Percentiles rank a stretch among this genome's conserved stretches.
Evolutionary conservation across 2,113 vertebrate genomes (phyloP).

Genomic region (Phalacrocorax aristotelis): DNA sequence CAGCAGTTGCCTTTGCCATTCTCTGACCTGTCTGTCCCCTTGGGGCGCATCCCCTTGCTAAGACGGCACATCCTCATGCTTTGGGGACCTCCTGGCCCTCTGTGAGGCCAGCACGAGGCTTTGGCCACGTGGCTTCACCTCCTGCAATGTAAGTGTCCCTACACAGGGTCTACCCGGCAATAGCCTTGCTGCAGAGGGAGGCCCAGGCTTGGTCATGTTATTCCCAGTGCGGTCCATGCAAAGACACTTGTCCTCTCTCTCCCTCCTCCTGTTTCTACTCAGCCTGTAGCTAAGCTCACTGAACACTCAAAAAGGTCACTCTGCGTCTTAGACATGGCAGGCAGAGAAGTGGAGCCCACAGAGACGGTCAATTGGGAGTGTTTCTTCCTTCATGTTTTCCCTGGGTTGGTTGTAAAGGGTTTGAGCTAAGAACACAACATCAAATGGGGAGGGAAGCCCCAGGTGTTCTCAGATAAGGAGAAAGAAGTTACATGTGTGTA

Average conservation of each 20-base stretch:
- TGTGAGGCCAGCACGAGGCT: not conserved
- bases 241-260: not conserved
- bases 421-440: not conserved
- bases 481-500: fast-evolving
- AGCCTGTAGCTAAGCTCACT: not conserved
- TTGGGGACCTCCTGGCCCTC: not conserved
- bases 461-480: not conserved
- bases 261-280: not conserved
- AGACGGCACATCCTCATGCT: fast-evolving
- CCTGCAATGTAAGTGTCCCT: fast-evolving
- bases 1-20: not conserved
- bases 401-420: not conserved
- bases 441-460: not conserved
- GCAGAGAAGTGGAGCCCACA: not conserved
- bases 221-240: not conserved
- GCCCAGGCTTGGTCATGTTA: not conserved
- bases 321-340: not conserved
- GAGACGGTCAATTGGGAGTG: not conserved
- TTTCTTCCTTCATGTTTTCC: not conserved
- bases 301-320: not conserved
- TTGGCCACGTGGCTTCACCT: not conserved
- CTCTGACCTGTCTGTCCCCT: not conserved
- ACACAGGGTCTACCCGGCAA: not conserved
- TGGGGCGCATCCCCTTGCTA: not conserved
- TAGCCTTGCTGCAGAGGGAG: not conserved